These are phyloP conservation scores for Hycleus phaleratus DNA, from an alignment of 1,140 invertebrate species.

Conservation along the genomic window DNA sequence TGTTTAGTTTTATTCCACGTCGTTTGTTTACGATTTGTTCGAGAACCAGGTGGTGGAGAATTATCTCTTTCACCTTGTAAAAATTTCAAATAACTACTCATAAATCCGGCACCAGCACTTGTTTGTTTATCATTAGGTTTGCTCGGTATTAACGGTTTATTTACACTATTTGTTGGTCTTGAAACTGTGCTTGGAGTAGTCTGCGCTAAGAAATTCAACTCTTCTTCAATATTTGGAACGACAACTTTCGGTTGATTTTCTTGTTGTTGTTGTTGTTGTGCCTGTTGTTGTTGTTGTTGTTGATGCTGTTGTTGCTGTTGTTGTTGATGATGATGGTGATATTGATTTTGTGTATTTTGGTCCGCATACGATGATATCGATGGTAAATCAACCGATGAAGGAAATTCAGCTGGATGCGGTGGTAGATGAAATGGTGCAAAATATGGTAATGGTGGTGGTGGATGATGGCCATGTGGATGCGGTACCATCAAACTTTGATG, in stretches of 20 bases:
- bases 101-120: slow-evolving; percentile 65
- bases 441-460: slow-evolving; percentile 51
- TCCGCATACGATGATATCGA: slow-evolving; percentile 52
- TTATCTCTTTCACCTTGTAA: slow-evolving; percentile 71
- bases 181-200: slow-evolving; percentile 11
- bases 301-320: slow-evolving; percentile 16
- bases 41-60: slow-evolving; percentile 61
- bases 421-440: slow-evolving; percentile 61
- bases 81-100: slow-evolving; percentile 78
- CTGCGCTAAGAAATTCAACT: slow-evolving; percentile 63
- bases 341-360: slow-evolving; percentile 22
- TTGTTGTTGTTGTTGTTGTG: slow-evolving; percentile 41
- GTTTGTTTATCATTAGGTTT: slow-evolving; percentile 45
- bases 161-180: slow-evolving; percentile 19
- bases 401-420: slow-evolving; percentile 53
- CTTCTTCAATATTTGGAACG: slow-evolving; percentile 78
- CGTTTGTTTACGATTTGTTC: slow-evolving; percentile 54
- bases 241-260: slow-evolving; percentile 71
- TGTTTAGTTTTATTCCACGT: slow-evolving; percentile 46
- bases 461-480: slow-evolving; percentile 52
- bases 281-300: slow-evolving; percentile 22
- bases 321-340: slow-evolving; percentile 14
- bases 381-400: slow-evolving; percentile 57
- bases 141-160: slow-evolving; percentile 26
- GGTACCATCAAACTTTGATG: slow-evolving; percentile 46